phyloP scores from a whole-genome alignment of 1,140 invertebrate genomes.

The Batillaria attramentaria region DNA sequence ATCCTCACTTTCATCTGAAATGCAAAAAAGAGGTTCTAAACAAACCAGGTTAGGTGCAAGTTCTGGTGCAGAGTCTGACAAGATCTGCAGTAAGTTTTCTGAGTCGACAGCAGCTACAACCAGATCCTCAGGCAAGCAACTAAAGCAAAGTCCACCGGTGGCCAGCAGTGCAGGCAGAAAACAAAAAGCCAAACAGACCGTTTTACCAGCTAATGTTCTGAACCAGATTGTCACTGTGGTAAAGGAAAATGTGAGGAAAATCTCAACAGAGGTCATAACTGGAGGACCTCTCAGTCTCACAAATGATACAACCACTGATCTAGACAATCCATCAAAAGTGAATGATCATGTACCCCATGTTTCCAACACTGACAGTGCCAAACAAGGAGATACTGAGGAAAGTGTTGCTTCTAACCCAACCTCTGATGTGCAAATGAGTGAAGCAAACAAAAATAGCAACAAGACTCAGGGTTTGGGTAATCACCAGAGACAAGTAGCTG shows the following conservation, averaged over 20 bases:
- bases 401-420: not conserved
- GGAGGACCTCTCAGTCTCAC: not conserved
- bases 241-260: not conserved
- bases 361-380: not conserved
- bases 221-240: not conserved
- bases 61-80: too few species aligned
- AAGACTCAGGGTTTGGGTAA: not conserved
- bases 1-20: too few species aligned
- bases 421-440: not conserved
- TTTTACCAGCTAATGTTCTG: conserved; percentile 8
- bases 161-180: too few species aligned
- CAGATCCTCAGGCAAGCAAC: too few species aligned
- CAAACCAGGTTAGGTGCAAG: too few species aligned
- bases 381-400: not conserved
- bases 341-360: not conserved
- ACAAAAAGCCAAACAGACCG: not conserved
- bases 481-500: not conserved
- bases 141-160: too few species aligned
- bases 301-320: not conserved
- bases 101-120: too few species aligned
- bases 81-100: too few species aligned
- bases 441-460: not conserved
- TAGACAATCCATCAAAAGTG: not conserved
- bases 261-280: conserved; percentile 10
- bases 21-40: too few species aligned